Conservation (phyloP, 2,888 invertebrate genomes). For the Acanthococcus lagerstroemiae region DNA sequence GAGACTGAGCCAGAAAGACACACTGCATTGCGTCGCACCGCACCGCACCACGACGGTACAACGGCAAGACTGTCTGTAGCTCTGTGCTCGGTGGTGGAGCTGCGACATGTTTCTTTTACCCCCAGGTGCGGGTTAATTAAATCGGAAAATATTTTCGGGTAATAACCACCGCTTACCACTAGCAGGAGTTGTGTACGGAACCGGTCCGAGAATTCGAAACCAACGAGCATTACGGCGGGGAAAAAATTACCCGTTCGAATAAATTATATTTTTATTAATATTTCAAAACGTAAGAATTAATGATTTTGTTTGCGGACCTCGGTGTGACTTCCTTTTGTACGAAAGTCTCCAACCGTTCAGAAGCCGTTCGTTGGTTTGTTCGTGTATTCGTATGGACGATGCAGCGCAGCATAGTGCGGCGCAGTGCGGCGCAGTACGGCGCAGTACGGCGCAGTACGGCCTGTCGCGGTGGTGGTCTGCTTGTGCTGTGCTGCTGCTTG, state of each 20-base stretch:
- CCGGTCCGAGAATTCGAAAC: not conserved
- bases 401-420: too few relatives aligned
- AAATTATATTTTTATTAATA: conserved; percentile 12
- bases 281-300: conserved; percentile 14
- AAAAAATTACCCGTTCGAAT: not conserved
- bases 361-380: not conserved
- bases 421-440: too few relatives aligned
- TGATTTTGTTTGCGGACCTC: conserved; percentile 14
- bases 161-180: not conserved
- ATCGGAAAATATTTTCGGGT: not conserved
- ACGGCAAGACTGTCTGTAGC: not conserved
- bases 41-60: not conserved
- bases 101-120: not conserved
- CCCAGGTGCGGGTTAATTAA: not conserved
- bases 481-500: too few relatives aligned
- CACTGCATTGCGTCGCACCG: not conserved
- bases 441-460: too few relatives aligned
- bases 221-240: not conserved
- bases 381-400: too few relatives aligned
- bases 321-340: conserved; percentile 17
- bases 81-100: not conserved
- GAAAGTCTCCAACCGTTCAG: conserved; percentile 16
- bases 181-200: too few relatives aligned
- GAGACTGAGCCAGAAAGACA: not conserved
- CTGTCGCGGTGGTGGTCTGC: too few relatives aligned